A percentile compares a stretch with the other conserved stretches of the same genome.
These are phyloP conservation scores for Drosophila ambigua DNA, from an alignment of 1,140 invertebrate species.

Conservation along the genomic window DNA sequence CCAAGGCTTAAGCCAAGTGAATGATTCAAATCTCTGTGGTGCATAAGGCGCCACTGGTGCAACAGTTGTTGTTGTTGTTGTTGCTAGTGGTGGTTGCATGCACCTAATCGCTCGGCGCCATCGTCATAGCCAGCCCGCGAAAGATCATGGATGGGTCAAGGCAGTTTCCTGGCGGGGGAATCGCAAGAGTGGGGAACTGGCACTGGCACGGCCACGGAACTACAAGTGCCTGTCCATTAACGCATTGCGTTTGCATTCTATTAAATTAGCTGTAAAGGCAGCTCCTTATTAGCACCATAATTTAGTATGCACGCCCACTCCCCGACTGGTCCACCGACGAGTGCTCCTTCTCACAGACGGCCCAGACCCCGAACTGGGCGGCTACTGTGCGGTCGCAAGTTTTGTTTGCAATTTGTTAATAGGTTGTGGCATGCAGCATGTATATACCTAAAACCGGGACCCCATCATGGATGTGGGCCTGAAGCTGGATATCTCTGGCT, in stretches of 20 bases:
- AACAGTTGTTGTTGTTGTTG: conserved; percentile 10
- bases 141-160: conserved; percentile 60
- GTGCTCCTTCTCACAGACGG: no score
- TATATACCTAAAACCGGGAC: conserved; percentile 48
- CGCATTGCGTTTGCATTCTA: conserved; percentile 71
- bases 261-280: conserved; percentile 75
- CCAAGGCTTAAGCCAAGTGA: conserved; percentile 66
- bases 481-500: not conserved
- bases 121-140: conserved; percentile 38
- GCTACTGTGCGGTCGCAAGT: conserved; percentile 66
- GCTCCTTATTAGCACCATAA: conserved; percentile 72
- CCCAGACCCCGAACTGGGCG: conserved; percentile 8
- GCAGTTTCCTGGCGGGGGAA: conserved; percentile 31
- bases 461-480: conserved; percentile 16
- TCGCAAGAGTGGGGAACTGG: not conserved
- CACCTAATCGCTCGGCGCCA: conserved; percentile 71
- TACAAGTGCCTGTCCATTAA: conserved; percentile 58
- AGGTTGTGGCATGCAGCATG: conserved; percentile 77
- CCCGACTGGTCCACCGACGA: not conserved
- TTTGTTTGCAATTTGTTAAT: conserved; percentile 82
- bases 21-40: conserved; percentile 70
- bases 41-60: conserved; percentile 62
- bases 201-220: not conserved
- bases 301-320: conserved; percentile 75
- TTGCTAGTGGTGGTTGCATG: conserved; percentile 59